Evolutionary conservation across 2,888 invertebrate species (phyloP), one percentile per base, ranked within the genome.

Genomic region (Melipona bicolor): DNA sequence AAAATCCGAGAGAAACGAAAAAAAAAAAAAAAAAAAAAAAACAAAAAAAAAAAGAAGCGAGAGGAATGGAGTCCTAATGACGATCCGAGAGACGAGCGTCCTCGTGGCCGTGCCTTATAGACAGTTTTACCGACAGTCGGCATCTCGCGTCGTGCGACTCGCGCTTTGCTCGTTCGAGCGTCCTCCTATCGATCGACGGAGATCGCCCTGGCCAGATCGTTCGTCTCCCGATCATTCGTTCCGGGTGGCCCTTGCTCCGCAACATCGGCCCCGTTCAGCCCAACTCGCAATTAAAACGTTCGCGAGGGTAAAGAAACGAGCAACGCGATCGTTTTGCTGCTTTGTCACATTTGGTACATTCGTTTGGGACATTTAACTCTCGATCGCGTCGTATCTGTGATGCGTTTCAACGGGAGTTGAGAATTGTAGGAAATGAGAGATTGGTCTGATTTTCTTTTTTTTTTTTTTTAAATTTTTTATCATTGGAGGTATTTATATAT

Each of bases 81-180:
- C n/a, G 67, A 81, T 43, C 9, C 68, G 78, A 78, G 78, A 71
- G 70, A 75, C 71, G 68, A 81, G 73, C 87, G 77, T 83, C 76
- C 80, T 73, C 79, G 83, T 82, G 87, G 87, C 89, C 91, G 88
- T 90, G 91, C 91, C 89, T 90, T 90, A 82, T 85, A 83, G 80
- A 82, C 74, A 75, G 43, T 74, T 81, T 69, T 65, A 36, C 52
- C 74, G 74, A 65, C 59, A 27, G 54, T 27, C 71, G 71, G 79
- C 68, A 74, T 70, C 69, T 72, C 65, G 32, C 27, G 69, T 81
- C 81, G 62, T 19, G 32, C 49, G 56, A 59, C 54, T 67, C 54
- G 72, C 73, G 67, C 68, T 43, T 43, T 81, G 74, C 75, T 78
- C 83, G 68, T 74, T 56, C 15, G 79, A 83, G 79, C 75, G 65